Evolutionary conservation across 2,888 invertebrate genomes (phyloP), one percentile per base, ranked within the genome.

Genomic region (Eilema sororculum): DNA sequence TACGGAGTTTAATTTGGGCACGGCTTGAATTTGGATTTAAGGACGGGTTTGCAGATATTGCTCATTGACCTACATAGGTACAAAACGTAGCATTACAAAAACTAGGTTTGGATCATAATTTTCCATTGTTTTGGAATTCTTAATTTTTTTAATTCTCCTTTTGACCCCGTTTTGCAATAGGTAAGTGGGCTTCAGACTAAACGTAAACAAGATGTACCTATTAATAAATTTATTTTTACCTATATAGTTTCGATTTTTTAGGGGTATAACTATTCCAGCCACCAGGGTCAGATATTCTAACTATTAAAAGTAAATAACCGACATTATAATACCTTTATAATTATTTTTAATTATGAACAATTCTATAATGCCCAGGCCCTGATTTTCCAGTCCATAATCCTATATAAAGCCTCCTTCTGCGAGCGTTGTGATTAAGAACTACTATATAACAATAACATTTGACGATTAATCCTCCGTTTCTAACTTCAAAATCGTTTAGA

Each of bases 351-450:
- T n/a, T n/a, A n/a, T n/a, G n/a, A n/a, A n/a, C n/a, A n/a, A n/a
- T n/a, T n/a, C n/a, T n/a, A n/a, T n/a, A n/a, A n/a, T n/a, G n/a
- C n/a, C n/a, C n/a, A n/a, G n/a, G n/a, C n/a, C n/a, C n/a, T n/a
- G n/a, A n/a, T n/a, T n/a, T n/a, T n/a, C n/a, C n/a, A n/a, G n/a
- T n/a, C n/a, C n/a, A n/a, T n/a, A n/a, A 33, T 33, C 8, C 8
- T 33, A 33, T 8, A 33, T 33, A n/a, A n/a, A n/a, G n/a, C n/a
- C n/a, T 37, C 37, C 37, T 37, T 37, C 37, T 8, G 13, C 12
- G 1, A 0, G 37, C 10, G 37, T 13, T 12, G 37, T 37, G 12
- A 70, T 74, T 77, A 75, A 69, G n/a, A 75, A 71, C 70, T 74
- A 77, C 68, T 75, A 64, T 24, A 28, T 28, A 65, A 62, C 57